Conservation (phyloP, 2,888 invertebrate species). For the Abrostola tripartita region DNA sequence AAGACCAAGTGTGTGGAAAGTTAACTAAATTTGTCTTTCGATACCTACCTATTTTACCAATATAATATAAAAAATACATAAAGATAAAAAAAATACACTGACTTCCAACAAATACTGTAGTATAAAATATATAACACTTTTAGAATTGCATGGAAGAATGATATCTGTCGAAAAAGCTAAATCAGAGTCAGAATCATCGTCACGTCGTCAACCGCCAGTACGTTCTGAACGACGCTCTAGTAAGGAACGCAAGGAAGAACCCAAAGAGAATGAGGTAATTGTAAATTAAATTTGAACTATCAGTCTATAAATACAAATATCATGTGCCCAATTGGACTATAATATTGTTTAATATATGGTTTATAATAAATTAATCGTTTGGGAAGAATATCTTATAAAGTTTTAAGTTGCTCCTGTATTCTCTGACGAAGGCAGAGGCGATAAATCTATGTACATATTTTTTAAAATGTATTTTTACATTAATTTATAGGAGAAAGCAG, state of each 20-base stretch:
- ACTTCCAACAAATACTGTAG: too few relatives aligned
- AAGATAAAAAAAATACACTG: too few relatives aligned
- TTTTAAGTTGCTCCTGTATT: too few relatives aligned
- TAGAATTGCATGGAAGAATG: conserved; percentile 96
- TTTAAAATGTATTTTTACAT: background rate
- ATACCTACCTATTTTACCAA: too few relatives aligned
- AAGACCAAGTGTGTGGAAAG: too few relatives aligned
- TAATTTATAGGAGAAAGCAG: conserved; percentile 74
- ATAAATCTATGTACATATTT: conserved; percentile 21
- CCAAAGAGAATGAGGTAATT: conserved; percentile 72
- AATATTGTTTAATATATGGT: too few relatives aligned
- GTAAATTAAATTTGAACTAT: background rate
- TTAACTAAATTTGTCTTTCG: too few relatives aligned
- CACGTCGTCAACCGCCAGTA: conserved; percentile 73
- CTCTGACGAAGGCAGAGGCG: too few relatives aligned
- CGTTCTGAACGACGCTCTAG: conserved; percentile 74
- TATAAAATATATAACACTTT: too few relatives aligned
- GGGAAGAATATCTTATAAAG: too few relatives aligned
- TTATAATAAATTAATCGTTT: too few relatives aligned
- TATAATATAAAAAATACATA: too few relatives aligned
- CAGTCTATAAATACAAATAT: background rate
- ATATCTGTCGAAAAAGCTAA: conserved; percentile 97
- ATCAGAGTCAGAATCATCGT: conserved; percentile 84
- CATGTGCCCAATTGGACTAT: background rate
- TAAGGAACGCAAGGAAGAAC: conserved; percentile 77